Conservation (phyloP, 2,888 invertebrate genomes). For the Smittia aterrima region DNA sequence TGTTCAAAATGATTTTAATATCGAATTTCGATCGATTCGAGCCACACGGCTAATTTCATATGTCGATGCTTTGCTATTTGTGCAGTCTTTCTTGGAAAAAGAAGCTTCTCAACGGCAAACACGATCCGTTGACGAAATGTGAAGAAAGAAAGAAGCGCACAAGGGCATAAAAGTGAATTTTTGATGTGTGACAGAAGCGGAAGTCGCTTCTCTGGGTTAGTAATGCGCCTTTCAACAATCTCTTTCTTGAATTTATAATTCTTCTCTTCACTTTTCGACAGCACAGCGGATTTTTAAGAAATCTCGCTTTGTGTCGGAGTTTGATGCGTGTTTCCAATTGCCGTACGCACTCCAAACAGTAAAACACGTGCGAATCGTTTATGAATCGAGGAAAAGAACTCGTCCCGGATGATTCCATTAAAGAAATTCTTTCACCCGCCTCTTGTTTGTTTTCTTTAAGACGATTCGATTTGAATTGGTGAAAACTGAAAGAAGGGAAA, state of each 20-base stretch:
- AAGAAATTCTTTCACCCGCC: background rate
- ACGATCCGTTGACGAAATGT: no score
- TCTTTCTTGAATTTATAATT: slow-evolving; percentile 34
- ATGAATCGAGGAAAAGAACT: background rate
- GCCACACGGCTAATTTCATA: slow-evolving; percentile 23
- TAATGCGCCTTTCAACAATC: slow-evolving; percentile 39
- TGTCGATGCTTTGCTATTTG: no score
- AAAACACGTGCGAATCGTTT: slow-evolving; percentile 38
- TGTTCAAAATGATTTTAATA: background rate
- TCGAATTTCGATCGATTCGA: slow-evolving; percentile 24
- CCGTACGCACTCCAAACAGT: slow-evolving; percentile 14
- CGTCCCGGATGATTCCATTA: slow-evolving; percentile 1
- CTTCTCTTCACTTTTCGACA: slow-evolving; percentile 7
- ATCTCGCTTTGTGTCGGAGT: slow-evolving; percentile 8
- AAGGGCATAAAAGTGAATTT: slow-evolving; percentile 26
- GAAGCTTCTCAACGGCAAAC: no score
- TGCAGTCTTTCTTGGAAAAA: no score
- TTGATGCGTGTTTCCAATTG: slow-evolving; percentile 30
- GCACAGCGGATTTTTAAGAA: slow-evolving; percentile 1
- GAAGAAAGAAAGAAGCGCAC: slow-evolving; percentile 1
- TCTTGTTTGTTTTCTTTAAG: slow-evolving; percentile 36
- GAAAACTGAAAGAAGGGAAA: background rate
- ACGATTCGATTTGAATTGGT: background rate
- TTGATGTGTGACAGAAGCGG: slow-evolving; percentile 38
- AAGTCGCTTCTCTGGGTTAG: slow-evolving; percentile 41